phyloP scores from a whole-genome alignment of 2,113 vertebrate species.

The Aptenodytes forsteri region DNA sequence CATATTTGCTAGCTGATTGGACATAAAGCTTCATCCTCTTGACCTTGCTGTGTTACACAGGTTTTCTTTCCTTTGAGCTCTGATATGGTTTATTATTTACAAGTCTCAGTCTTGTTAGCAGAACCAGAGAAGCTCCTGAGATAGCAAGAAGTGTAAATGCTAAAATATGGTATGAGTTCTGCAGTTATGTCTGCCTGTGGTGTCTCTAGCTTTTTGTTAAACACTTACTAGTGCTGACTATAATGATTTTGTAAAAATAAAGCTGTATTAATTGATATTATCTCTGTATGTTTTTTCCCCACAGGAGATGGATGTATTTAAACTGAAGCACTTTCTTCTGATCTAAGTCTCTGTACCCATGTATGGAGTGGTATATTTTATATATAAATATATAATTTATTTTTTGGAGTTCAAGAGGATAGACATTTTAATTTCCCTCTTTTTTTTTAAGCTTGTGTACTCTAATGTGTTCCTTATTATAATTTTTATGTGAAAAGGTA shows the following conservation, averaged over 20 bases:
- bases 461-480: background rate
- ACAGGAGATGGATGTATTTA: background rate
- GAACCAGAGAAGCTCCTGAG: background rate
- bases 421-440: background rate
- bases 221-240: background rate
- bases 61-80: background rate
- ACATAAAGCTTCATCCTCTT: background rate
- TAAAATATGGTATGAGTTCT: background rate
- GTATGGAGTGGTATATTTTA: background rate
- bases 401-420: background rate
- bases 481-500: background rate
- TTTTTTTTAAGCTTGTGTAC: background rate
- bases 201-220: background rate
- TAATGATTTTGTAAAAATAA: background rate
- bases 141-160: background rate
- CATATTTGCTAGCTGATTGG: background rate
- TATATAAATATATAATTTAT: background rate
- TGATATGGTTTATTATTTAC: background rate
- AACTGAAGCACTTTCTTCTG: background rate
- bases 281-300: background rate
- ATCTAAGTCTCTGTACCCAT: background rate
- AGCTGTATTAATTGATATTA: background rate
- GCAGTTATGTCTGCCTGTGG: background rate
- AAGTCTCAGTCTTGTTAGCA: background rate
- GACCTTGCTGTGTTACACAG: background rate